These are phyloP conservation scores for Mionectes olivaceus DNA, from an alignment of 2,797 vertebrate species.

Conservation along the genomic window DNA sequence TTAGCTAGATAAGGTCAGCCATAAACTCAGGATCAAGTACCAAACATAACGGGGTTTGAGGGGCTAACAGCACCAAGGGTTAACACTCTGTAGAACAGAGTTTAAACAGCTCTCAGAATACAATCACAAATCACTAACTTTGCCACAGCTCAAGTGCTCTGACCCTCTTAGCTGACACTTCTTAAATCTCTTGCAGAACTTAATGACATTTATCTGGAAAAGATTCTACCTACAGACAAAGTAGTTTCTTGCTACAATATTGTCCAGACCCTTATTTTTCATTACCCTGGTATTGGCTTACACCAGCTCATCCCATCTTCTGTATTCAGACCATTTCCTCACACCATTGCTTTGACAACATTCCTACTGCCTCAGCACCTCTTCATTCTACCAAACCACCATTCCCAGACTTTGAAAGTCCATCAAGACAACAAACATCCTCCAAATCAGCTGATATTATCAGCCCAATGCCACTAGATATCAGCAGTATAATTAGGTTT, in stretches of 20 bases:
- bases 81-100: background rate
- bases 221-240: background rate
- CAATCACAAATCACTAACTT: background rate
- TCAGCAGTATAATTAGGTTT: background rate
- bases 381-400: background rate
- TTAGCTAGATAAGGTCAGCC: background rate
- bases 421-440: background rate
- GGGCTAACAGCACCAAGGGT: background rate
- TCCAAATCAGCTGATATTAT: background rate
- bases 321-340: background rate
- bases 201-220: background rate
- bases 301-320: background rate
- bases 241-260: background rate
- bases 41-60: background rate
- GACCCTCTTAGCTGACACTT: background rate
- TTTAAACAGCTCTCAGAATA: background rate
- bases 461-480: background rate
- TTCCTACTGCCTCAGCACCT: background rate
- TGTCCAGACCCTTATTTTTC: background rate
- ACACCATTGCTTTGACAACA: background rate
- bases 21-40: background rate
- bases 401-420: background rate
- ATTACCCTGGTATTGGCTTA: background rate
- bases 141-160: background rate
- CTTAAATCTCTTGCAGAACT: background rate